These are phyloP conservation scores for Sebastes dallii DNA, from an alignment of 2,797 vertebrate genomes.

Conservation along the genomic window DNA sequence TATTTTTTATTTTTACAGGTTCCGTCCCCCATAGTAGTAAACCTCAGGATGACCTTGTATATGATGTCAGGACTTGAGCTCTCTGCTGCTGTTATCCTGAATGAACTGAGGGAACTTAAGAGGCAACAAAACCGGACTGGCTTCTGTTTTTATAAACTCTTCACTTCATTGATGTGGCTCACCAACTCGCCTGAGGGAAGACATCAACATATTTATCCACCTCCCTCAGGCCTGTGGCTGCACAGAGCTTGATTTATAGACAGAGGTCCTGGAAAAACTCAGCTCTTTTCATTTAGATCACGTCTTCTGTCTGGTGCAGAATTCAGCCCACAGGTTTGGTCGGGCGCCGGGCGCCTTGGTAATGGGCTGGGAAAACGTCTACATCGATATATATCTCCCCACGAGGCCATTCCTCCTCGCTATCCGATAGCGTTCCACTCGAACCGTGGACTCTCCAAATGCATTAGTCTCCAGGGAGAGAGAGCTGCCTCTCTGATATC, in stretches of 20 bases:
- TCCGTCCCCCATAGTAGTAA: too few relatives aligned
- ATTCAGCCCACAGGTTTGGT: constrained; percentile 62
- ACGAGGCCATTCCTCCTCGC: constrained; percentile 50
- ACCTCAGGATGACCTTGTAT: too few relatives aligned
- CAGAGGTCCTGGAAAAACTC: constrained; percentile 43
- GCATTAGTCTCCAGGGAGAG: constrained; percentile 65
- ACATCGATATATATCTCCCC: constrained; percentile 75
- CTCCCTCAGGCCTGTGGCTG: constrained; percentile 10
- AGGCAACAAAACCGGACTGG: background rate
- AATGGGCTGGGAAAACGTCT: constrained; percentile 71
- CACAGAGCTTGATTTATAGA: constrained; percentile 56
- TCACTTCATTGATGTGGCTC: constrained; percentile 2
- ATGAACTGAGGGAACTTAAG: background rate
- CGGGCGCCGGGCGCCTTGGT: constrained; percentile 44
- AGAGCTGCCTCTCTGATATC: constrained; percentile 55
- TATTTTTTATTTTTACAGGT: background rate
- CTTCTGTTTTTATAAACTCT: constrained; percentile 17
- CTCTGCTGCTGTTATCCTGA: background rate
- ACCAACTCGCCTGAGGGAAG: constrained; percentile 1
- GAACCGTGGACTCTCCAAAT: constrained; percentile 57
- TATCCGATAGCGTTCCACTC: constrained; percentile 41
- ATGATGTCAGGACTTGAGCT: background rate
- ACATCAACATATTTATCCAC: constrained; percentile 36
- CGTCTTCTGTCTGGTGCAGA: constrained; percentile 44
- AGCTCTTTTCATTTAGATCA: constrained; percentile 64